Evolutionary conservation across 37 sponge, comb jelly and placozoan species (phyloP).

Genomic region (Diacarnus erythraeanus): DNA sequence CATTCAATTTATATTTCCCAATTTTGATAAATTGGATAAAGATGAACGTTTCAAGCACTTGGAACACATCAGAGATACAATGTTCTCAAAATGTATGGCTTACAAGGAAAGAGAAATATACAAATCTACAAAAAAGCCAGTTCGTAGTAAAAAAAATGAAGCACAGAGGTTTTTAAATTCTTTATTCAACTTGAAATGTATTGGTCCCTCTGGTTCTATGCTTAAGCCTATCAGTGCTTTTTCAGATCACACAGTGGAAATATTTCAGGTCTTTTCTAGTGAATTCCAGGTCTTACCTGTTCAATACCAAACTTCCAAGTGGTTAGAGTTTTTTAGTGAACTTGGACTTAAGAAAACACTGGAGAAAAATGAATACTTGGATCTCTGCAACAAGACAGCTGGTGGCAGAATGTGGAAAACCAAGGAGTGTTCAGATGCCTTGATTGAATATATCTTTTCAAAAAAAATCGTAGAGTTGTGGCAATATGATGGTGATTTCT

Average conservation of each 20-base stretch:
- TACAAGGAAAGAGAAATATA: background rate
- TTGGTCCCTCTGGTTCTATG: constrained; percentile 15
- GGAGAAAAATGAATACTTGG: constrained; percentile 19
- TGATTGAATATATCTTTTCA: constrained; percentile 48
- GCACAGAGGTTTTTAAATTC: constrained; percentile 9
- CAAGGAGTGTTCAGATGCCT: constrained; percentile 7
- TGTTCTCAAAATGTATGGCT: background rate
- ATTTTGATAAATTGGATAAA: constrained; percentile 35
- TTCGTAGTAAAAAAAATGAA: background rate
- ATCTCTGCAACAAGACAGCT: constrained; percentile 8
- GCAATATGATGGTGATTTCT: constrained; percentile 2
- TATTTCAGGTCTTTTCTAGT: constrained; percentile 32
- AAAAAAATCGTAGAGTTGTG: background rate
- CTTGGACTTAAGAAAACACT: constrained; percentile 11
- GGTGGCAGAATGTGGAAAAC: background rate
- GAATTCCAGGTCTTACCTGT: constrained; percentile 23
- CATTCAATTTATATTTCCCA: constrained; percentile 33
- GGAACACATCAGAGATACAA: constrained; percentile 37
- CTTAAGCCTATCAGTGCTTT: constrained; percentile 24
- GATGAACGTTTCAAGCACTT: constrained; percentile 36
- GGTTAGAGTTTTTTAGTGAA: constrained; percentile 42
- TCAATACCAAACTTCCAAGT: constrained; percentile 2
- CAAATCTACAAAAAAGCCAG: background rate
- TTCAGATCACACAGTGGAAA: constrained; percentile 7
- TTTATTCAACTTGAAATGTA: constrained; percentile 21